Percentiles rank a stretch among this genome's conserved stretches.
Conservation (phyloP, 2,888 invertebrate species). For the Eretmocerus hayati region DNA sequence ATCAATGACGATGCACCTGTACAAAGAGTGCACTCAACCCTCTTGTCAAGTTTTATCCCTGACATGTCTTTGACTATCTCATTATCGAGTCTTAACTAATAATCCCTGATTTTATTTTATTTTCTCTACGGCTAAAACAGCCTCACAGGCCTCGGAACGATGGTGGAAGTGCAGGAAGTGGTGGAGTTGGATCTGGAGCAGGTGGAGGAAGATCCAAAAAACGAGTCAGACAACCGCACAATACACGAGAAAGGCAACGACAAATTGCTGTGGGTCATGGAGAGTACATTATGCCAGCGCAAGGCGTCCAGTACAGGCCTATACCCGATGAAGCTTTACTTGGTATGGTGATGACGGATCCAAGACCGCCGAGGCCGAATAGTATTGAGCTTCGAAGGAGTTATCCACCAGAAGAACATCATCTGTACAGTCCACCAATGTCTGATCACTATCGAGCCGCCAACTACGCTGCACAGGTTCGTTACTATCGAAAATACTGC, state of each 20-base stretch:
- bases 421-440: conserved; percentile 42
- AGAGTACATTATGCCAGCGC: conserved; percentile 71
- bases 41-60: too few species aligned
- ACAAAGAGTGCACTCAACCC: too few species aligned
- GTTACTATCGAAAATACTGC: too few species aligned
- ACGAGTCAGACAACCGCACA: conserved; percentile 78
- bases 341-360: conserved; percentile 54
- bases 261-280: conserved; percentile 80
- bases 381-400: conserved; percentile 75
- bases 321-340: conserved; percentile 47
- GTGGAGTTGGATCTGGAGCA: conserved; percentile 48
- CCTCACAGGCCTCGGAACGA: conserved; percentile 57
- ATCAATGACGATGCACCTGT: too few species aligned
- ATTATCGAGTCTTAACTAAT: too few species aligned
- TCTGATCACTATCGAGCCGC: conserved; percentile 40
- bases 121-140: too few species aligned
- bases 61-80: too few species aligned
- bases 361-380: conserved; percentile 72
- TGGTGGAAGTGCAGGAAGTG: not conserved
- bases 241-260: conserved; percentile 78
- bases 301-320: conserved; percentile 55
- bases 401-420: conserved; percentile 47
- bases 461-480: conserved; percentile 27
- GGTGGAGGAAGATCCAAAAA: conserved; percentile 67
- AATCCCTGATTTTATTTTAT: too few species aligned